Evolutionary conservation across 2,113 vertebrate species (phyloP), one percentile per base, ranked within the genome.

Genomic region (Donacobius atricapilla): DNA sequence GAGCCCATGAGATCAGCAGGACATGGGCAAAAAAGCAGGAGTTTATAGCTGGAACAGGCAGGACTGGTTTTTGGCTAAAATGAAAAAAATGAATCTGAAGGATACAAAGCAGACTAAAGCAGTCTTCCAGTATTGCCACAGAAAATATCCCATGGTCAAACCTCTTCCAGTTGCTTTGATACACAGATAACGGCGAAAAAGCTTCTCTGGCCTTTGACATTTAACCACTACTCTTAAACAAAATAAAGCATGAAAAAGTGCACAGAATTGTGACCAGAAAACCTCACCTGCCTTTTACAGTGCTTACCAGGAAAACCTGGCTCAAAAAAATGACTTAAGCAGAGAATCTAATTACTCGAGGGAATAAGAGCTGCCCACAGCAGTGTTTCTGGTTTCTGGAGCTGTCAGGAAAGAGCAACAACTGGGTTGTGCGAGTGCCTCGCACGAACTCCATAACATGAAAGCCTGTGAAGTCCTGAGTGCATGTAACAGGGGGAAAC

Each of bases 371-470:
- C 47, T 72, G 27, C 19, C 58, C 57, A 56, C 44, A 86, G 64
- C 16, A 42, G 16, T 27, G 21, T 54, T 82, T 58, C n/a, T 64
- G 47, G 21, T 54, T 82, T 58, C n/a, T 64, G 47, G 48, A 77
- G 48, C 53, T 48, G 80, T 91, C 15, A 20, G 61, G 33, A 73
- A 42, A 79, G 18, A 64, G 10, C n/a, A 56, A 21, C 21, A 16
- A 27, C 31, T 54, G 50, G 11, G 24, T 35, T 87, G 10, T 58
- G 25, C 2, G 3, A 20, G 23, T 53, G 23, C 23, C 28, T 73
- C 44, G 15, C 2, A 3, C 1, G 2, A 66, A 54, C 40, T 89
- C 53, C 0, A 0, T 42, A 48, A 44, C 7, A 18, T 72, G 40
- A 35, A 56, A 21, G 27, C 22, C 40, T 56, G 15, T 73, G 39